Percentiles rank a stretch among this genome's conserved stretches.
These are phyloP conservation scores for Forbesichthys agassizii DNA, from an alignment of 2,113 vertebrate genomes.

Conservation along the genomic window DNA sequence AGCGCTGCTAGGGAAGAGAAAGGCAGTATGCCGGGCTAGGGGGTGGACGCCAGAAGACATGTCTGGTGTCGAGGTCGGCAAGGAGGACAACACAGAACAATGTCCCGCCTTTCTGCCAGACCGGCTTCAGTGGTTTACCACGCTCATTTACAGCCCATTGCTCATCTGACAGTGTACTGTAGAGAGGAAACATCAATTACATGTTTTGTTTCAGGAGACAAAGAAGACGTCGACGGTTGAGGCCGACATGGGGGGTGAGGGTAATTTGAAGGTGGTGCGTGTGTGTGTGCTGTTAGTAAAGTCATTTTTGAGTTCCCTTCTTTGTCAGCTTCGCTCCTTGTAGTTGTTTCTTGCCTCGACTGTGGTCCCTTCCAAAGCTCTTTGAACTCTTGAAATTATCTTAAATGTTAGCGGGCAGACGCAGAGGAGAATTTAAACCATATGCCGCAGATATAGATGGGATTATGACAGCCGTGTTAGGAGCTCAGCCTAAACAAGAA, in stretches of 20 bases:
- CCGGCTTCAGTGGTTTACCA: neutral
- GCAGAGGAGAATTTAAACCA: constrained; percentile 15
- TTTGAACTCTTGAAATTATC: too few relatives aligned
- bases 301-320: too few relatives aligned
- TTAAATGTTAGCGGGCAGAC: neutral
- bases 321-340: too few relatives aligned
- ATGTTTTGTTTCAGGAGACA: too few relatives aligned
- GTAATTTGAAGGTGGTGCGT: too few relatives aligned
- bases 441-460: constrained; percentile 17
- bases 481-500: constrained; percentile 31
- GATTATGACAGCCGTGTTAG: constrained; percentile 35
- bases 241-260: too few relatives aligned
- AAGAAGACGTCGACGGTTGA: too few relatives aligned
- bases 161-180: constrained; percentile 1
- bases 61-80: constrained; percentile 49
- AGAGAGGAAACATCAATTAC: too few relatives aligned
- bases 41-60: constrained; percentile 43
- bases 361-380: too few relatives aligned
- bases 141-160: constrained; percentile 14
- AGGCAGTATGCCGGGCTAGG: constrained; percentile 18
- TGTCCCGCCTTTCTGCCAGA: too few relatives aligned
- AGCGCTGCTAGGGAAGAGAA: neutral
- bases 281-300: too few relatives aligned
- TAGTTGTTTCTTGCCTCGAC: too few relatives aligned
- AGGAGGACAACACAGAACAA: constrained; percentile 22